These are phyloP conservation scores for Octodon degus DNA, from an alignment of 2,113 vertebrate species.

Conservation along the genomic window DNA sequence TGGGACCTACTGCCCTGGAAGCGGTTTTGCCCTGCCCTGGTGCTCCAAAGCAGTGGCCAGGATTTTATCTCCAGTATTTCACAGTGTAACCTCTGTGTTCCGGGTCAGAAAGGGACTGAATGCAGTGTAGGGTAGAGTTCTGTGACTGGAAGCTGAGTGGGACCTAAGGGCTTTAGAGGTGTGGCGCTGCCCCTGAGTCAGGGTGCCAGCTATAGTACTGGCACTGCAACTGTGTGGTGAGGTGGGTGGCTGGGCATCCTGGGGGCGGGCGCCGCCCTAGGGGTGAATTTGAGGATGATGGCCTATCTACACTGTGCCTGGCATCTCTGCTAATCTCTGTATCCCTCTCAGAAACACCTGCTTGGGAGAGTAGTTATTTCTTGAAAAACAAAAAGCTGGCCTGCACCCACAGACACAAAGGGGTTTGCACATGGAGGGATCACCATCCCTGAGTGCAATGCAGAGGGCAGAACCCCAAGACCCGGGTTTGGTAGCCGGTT, in stretches of 20 bases:
- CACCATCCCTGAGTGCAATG: background rate
- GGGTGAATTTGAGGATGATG: slow-evolving; percentile 64
- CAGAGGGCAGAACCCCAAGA: background rate
- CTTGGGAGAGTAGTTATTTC: slow-evolving; percentile 54
- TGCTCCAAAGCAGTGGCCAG: slow-evolving; percentile 23
- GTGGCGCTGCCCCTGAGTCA: background rate
- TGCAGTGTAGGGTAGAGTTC: background rate
- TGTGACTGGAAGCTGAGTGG: background rate
- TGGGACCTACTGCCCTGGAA: slow-evolving; percentile 6
- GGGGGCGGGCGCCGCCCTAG: slow-evolving; percentile 80
- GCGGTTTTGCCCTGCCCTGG: background rate
- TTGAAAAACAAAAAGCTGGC: slow-evolving; percentile 61
- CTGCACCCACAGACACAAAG: background rate
- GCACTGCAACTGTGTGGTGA: background rate
- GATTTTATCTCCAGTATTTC: slow-evolving; percentile 34
- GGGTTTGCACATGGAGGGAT: slow-evolving; percentile 9
- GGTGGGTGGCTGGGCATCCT: background rate
- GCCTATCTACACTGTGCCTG: background rate
- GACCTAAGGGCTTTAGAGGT: background rate
- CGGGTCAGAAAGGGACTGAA: background rate
- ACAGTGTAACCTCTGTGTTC: background rate
- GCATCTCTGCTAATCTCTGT: background rate
- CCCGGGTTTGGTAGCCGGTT: background rate
- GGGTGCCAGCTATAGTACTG: background rate
- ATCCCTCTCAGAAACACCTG: slow-evolving; percentile 13